Evolutionary conservation across 2,888 invertebrate species (phyloP).

Genomic region (Myopa testacea): DNA sequence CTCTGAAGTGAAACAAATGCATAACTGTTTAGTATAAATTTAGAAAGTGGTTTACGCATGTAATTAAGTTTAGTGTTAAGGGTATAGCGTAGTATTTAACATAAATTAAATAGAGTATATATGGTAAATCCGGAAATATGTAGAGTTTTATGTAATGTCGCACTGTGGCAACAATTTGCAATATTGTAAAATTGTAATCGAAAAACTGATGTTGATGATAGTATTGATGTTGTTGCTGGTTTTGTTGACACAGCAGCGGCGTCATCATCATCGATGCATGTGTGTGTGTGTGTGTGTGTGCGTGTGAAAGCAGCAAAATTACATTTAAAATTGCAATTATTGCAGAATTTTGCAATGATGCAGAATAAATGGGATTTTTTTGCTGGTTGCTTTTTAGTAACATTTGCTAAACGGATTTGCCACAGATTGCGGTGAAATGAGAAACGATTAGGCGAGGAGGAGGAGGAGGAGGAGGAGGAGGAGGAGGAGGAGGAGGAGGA

Average conservation of each 20-base stretch:
- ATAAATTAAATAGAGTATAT: conserved; percentile 32
- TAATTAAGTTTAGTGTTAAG: not conserved
- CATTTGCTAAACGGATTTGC: not conserved
- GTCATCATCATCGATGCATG: not conserved
- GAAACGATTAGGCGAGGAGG: not conserved
- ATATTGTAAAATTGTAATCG: conserved; percentile 14
- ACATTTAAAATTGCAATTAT: conserved; percentile 42
- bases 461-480: not conserved
- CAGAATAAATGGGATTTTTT: conserved; percentile 32
- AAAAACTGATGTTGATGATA: conserved; percentile 18
- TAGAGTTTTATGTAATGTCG: conserved; percentile 23
- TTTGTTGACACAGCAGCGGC: not conserved
- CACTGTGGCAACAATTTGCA: conserved; percentile 8
- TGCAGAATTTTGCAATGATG: conserved; percentile 39
- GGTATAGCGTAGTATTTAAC: conserved; percentile 20
- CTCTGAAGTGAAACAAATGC: too few relatives aligned
- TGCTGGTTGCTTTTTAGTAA: not conserved
- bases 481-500: not conserved
- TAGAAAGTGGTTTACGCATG: too few relatives aligned
- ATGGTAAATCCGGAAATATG: not conserved
- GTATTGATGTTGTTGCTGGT: conserved; percentile 8
- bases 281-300: conserved; percentile 17
- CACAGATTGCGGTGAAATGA: not conserved
- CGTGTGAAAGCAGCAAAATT: conserved; percentile 22
- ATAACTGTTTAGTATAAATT: too few relatives aligned